Evolutionary conservation across 2,888 invertebrate genomes (phyloP).

Genomic region (Yponomeuta sedellus): DNA sequence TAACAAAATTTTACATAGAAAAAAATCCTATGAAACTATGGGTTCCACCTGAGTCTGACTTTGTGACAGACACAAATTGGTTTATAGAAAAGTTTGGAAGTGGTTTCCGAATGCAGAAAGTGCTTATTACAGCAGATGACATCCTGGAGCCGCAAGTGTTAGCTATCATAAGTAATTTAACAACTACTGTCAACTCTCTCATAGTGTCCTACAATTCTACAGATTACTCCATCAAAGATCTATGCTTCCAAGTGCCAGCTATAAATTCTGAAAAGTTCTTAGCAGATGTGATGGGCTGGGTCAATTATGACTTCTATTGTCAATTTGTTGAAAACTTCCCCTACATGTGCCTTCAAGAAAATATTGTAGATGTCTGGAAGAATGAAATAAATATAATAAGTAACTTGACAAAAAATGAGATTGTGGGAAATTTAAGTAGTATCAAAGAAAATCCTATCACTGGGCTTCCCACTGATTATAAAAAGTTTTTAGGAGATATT

Average conservation of each 20-base stretch:
- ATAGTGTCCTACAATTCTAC: slow-evolving; percentile 41
- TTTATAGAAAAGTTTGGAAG: slow-evolving; percentile 80
- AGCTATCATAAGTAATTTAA: slow-evolving; percentile 66
- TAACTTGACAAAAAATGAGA: slow-evolving; percentile 76
- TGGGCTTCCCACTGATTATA: slow-evolving; percentile 80
- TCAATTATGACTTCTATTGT: slow-evolving; percentile 79
- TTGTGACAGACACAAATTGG: slow-evolving; percentile 83
- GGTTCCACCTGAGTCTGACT: slow-evolving; percentile 84
- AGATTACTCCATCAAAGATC: slow-evolving; percentile 42
- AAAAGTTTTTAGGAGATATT: slow-evolving; percentile 78
- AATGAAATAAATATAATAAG: slow-evolving; percentile 72
- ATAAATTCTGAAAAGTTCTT: slow-evolving; percentile 44
- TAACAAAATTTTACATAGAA: slow-evolving; percentile 81
- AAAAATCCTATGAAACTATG: slow-evolving; percentile 85
- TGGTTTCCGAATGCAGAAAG: slow-evolving; percentile 77
- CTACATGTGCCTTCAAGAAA: slow-evolving; percentile 78
- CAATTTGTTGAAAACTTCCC: slow-evolving; percentile 77
- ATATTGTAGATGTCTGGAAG: slow-evolving; percentile 83
- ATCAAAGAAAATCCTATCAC: slow-evolving; percentile 78
- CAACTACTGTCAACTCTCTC: slow-evolving; percentile 61
- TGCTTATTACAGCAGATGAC: slow-evolving; percentile 80
- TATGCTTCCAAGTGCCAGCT: slow-evolving; percentile 65
- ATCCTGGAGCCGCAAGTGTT: slow-evolving; percentile 79
- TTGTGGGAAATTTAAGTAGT: slow-evolving; percentile 77
- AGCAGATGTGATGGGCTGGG: slow-evolving; percentile 75